Base-by-base conservation (phyloP, 1,140 invertebrate species). In the Hylyphantes graminicola region DNA sequence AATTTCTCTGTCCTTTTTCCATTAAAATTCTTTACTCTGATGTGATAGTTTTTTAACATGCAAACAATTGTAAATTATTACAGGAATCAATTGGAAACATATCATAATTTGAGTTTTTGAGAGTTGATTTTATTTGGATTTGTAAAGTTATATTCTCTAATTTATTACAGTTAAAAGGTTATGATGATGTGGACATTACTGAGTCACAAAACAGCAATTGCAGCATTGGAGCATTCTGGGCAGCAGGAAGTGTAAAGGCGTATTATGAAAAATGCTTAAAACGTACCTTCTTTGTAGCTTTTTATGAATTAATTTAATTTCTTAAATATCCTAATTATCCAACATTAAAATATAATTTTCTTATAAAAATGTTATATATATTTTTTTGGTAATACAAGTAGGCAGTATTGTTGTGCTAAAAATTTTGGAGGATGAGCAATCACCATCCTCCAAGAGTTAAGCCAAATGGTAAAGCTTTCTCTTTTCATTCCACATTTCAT, bases 201-300 rank as follows among this genome's bases (percentile, higher is more conserved):
- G 15, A 12, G n/a, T 21, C 61, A 67, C 48, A 57, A 65, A 55
- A 78, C 11, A 19, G 17, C 9, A 50, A 78, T n/a, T 21, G 67
- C 17, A 78, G 76, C 53, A 65, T 78, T 65, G 76, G 76, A 21
- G 50, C 61, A 7, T 54, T 10, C 0, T 78, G 64, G 61, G 76
- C 76, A n/a, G 8, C 13, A 55, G 76, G 76, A n/a, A 64, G 63
- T 15, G 65, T 21, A 12, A 35, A n/a, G 35, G 15, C 61, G 21
- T 78, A 65, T 7, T 78, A 78, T 78, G 17, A 78, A 21, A 67
- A 50, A 19, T 15, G 51, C 67, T 63, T 67, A 8, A n/a, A 64
- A 50, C 50, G 76, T 78, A 67, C 61, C 54, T 70, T 17, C 19
- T 53, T 70, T 54, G 9, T 11, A 15, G 15, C 35, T 13, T 59